Evolutionary conservation across 2,888 invertebrate genomes (phyloP).

Genomic region (Drosophila leonis): DNA sequence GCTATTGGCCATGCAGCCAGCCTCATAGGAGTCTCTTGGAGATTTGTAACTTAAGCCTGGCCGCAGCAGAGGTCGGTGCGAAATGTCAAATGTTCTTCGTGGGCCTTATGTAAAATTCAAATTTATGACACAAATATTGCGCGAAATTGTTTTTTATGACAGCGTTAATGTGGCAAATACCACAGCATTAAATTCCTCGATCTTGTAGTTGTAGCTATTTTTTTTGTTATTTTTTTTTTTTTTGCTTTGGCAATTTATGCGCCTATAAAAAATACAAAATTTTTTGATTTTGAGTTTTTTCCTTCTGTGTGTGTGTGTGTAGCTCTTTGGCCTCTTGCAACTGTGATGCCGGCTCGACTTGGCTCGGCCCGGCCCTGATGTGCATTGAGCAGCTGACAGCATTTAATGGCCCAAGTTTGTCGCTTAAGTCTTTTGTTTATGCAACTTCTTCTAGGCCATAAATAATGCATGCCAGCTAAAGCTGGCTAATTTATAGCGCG

Average conservation of each 20-base stretch:
- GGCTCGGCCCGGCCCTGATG: slow-evolving; percentile 54
- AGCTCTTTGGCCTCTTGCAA: slow-evolving; percentile 22
- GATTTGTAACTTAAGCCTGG: slow-evolving; percentile 43
- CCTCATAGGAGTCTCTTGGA: slow-evolving; percentile 3
- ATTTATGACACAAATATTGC: slow-evolving; percentile 66
- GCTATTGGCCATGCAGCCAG: background rate
- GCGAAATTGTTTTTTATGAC: slow-evolving; percentile 65
- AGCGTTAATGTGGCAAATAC: slow-evolving; percentile 63
- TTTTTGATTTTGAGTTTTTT: slow-evolving; percentile 37
- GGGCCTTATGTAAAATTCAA: slow-evolving; percentile 52
- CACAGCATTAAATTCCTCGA: slow-evolving; percentile 52
- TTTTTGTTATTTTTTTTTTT: slow-evolving; percentile 3
- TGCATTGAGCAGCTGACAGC: slow-evolving; percentile 47
- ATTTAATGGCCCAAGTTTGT: slow-evolving; percentile 61
- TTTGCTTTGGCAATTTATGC: slow-evolving; percentile 57
- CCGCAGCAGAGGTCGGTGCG: slow-evolving; percentile 2
- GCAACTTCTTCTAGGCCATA: slow-evolving; percentile 54
- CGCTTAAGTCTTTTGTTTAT: slow-evolving; percentile 71
- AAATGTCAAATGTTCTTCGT: slow-evolving; percentile 47
- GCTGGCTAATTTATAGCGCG: slow-evolving; percentile 53
- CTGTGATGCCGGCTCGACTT: background rate
- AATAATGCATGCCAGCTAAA: slow-evolving; percentile 43
- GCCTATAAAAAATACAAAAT: slow-evolving; percentile 59
- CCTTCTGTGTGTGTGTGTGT: slow-evolving; percentile 15
- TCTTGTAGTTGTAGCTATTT: slow-evolving; percentile 13